Conservation (phyloP, 2,113 vertebrate genomes). For the Okapia johnstoni region DNA sequence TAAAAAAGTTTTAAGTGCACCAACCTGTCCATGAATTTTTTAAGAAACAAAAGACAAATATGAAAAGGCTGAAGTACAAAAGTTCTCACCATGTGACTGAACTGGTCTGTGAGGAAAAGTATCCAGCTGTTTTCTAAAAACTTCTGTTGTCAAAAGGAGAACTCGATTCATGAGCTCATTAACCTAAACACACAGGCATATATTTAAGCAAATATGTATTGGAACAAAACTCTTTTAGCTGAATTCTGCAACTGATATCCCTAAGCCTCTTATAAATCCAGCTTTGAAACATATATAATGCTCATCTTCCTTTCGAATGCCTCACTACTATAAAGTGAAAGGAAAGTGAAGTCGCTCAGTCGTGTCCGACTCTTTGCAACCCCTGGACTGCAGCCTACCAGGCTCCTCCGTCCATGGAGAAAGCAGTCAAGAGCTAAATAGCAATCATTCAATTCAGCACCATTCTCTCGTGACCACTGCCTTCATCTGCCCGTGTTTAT, state of each 20-base stretch:
- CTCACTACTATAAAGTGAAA: not conserved
- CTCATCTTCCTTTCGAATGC: not conserved
- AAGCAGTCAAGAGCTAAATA: not conserved
- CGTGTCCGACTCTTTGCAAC: too few species aligned
- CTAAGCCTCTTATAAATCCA: not conserved
- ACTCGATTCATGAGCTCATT: conserved; percentile 89
- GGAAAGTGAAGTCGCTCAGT: too few species aligned
- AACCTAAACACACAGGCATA: conserved; percentile 80
- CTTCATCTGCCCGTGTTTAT: not conserved
- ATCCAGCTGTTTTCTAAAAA: conserved; percentile 89
- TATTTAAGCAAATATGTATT: conserved; percentile 22
- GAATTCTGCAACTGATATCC: not conserved
- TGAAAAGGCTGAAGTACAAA: not conserved
- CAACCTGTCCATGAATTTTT: not conserved
- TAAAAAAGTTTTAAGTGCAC: not conserved
- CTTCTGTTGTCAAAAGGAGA: conserved; percentile 86
- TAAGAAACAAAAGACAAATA: conserved; percentile 43
- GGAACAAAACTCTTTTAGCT: not conserved
- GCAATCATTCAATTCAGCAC: not conserved
- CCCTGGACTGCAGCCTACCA: too few species aligned
- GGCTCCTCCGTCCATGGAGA: not conserved
- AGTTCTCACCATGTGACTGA: conserved; percentile 89
- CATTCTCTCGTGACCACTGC: not conserved
- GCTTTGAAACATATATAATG: not conserved
- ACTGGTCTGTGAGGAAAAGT: conserved; percentile 86